phyloP scores from a whole-genome alignment of 2,797 vertebrate species.

The Adelosebastes latens region DNA sequence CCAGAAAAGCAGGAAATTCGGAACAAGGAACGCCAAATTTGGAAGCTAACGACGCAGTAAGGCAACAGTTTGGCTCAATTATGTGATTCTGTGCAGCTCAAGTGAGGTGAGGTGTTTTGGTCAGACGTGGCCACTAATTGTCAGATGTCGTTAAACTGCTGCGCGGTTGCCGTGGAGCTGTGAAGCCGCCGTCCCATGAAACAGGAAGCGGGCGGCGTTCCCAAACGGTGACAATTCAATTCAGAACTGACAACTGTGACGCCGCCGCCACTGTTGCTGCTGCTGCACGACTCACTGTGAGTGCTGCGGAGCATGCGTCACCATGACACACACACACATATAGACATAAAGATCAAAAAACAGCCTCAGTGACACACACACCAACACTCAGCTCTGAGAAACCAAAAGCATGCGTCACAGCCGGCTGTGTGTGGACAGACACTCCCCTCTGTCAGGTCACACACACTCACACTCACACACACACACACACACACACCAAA shows the following conservation, averaged over 20 bases:
- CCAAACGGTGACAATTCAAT: constrained; percentile 53
- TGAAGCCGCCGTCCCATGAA: constrained; percentile 36
- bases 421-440: constrained; percentile 44
- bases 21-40: constrained; percentile 1
- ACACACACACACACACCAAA: constrained; percentile 32
- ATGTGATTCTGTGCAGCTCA: constrained; percentile 23
- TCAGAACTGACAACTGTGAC: constrained; percentile 40
- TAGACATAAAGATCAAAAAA: constrained; percentile 8
- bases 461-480: constrained; percentile 25
- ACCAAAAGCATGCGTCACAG: constrained; percentile 66
- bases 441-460: constrained; percentile 45
- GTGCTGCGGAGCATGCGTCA: constrained; percentile 26
- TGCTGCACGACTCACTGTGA: neutral
- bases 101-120: constrained; percentile 51
- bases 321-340: neutral
- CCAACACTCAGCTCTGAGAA: constrained; percentile 38
- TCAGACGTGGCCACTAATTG: constrained; percentile 55
- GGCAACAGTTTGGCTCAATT: constrained; percentile 26
- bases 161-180: constrained; percentile 30
- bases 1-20: constrained; percentile 11
- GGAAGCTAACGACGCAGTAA: neutral
- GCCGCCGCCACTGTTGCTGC: neutral
- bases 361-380: constrained; percentile 29
- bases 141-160: constrained; percentile 26
- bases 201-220: constrained; percentile 43